These are phyloP conservation scores for Rhorus exstirpatorius DNA, from an alignment of 2,888 invertebrate species.

Conservation along the genomic window DNA sequence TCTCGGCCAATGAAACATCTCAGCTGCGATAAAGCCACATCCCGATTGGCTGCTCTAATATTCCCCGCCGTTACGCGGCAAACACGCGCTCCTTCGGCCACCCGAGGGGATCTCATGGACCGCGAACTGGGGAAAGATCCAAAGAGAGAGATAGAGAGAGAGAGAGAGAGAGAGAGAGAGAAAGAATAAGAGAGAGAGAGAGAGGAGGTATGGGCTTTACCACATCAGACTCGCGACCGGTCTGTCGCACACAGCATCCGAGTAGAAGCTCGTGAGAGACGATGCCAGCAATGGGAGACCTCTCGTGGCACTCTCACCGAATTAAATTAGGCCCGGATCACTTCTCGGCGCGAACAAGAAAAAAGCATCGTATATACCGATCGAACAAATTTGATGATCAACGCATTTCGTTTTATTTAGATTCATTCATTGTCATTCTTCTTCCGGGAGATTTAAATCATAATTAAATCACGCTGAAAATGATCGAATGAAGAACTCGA, in stretches of 20 bases:
- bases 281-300: slow-evolving; percentile 79
- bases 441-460: too few relatives aligned
- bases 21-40: slow-evolving; percentile 79
- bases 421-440: too few relatives aligned
- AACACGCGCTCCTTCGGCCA: slow-evolving; percentile 66
- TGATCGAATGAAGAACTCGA: too few relatives aligned
- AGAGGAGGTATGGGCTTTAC: slow-evolving; percentile 67
- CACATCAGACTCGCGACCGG: slow-evolving; percentile 58
- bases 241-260: slow-evolving; percentile 69
- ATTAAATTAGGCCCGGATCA: slow-evolving; percentile 26
- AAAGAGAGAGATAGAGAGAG: slow-evolving; percentile 37
- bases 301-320: slow-evolving; percentile 75
- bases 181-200: slow-evolving; percentile 45
- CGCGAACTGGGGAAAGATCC: slow-evolving; percentile 73
- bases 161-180: slow-evolving; percentile 38
- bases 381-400: slow-evolving; percentile 15
- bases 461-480: too few relatives aligned
- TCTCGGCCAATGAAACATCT: slow-evolving; percentile 81
- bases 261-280: slow-evolving; percentile 58
- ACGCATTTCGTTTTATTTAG: background rate
- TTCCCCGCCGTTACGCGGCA: slow-evolving; percentile 73
- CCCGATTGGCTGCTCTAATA: slow-evolving; percentile 81
- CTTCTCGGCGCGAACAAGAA: background rate
- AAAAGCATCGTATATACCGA: background rate
- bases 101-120: slow-evolving; percentile 67